These are phyloP conservation scores for Calliphora vomitoria DNA, from an alignment of 2,888 invertebrate species.

Conservation along the genomic window DNA sequence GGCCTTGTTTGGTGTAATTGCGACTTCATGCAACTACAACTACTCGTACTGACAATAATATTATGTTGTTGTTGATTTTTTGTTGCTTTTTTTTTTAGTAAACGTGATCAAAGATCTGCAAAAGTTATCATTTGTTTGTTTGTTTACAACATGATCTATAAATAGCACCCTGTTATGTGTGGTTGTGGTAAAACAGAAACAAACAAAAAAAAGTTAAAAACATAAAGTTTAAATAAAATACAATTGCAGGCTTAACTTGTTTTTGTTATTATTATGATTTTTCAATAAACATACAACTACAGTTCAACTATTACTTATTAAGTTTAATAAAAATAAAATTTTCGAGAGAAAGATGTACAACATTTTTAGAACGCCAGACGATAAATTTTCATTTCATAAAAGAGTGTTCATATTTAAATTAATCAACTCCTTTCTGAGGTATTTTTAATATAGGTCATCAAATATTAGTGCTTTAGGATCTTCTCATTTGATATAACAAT, in stretches of 20 bases:
- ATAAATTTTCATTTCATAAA: too few relatives aligned
- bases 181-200: conserved; percentile 26
- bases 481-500: too few relatives aligned
- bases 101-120: conserved; percentile 65
- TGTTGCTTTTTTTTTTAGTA: not conserved
- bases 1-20: conserved; percentile 54
- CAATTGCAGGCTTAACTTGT: conserved; percentile 51
- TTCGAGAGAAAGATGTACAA: too few relatives aligned
- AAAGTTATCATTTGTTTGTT: conserved; percentile 53
- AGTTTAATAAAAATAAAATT: too few relatives aligned
- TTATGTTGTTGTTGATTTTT: conserved; percentile 15
- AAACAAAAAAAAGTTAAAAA: conserved; percentile 11
- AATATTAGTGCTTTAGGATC: too few relatives aligned
- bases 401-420: too few relatives aligned
- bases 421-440: too few relatives aligned
- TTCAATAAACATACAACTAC: not conserved
- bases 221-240: conserved; percentile 3
- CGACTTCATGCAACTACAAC: conserved; percentile 29
- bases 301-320: not conserved
- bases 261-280: conserved; percentile 16
- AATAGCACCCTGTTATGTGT: conserved; percentile 46
- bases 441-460: too few relatives aligned
- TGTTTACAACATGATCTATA: conserved; percentile 66
- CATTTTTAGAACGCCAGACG: too few relatives aligned
- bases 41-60: not conserved